Conservation (phyloP, 2,113 vertebrate species). For the Zootoca vivipara region DNA sequence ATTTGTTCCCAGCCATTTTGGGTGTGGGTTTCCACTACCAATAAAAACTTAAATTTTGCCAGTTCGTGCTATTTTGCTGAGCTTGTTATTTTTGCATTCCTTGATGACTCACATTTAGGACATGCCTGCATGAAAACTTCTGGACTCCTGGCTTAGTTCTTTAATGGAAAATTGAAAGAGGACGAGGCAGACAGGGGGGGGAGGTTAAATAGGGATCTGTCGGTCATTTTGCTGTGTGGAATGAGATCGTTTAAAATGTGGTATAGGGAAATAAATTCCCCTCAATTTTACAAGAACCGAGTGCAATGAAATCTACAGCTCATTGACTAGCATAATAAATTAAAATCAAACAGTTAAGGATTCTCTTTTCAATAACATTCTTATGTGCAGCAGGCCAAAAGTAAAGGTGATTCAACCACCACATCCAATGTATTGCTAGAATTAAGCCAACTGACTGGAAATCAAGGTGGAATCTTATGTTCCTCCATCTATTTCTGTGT, state of each 20-base stretch:
- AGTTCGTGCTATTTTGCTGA: constrained; percentile 13
- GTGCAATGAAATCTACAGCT: neutral
- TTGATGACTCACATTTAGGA: constrained; percentile 22
- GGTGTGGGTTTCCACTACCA: neutral
- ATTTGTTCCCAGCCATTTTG: neutral
- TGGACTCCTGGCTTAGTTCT: constrained; percentile 1
- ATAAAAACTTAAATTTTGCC: constrained; percentile 8
- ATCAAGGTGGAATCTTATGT: too few relatives aligned
- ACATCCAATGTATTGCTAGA: too few relatives aligned
- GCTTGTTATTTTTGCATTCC: constrained; percentile 16
- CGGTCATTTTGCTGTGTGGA: neutral
- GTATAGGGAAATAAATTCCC: neutral
- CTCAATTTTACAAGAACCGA: neutral
- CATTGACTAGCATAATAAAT: neutral
- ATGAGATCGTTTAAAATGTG: neutral
- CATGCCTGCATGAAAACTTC: neutral
- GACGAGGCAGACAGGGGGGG: neutral
- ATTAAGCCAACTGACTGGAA: too few relatives aligned
- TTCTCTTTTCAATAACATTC: neutral
- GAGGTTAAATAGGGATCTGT: neutral
- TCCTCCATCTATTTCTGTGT: too few relatives aligned
- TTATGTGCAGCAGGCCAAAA: too few relatives aligned
- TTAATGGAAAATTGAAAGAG: constrained; percentile 1
- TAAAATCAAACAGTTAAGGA: neutral
- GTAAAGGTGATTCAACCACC: too few relatives aligned